phyloP scores from a whole-genome alignment of 2,888 invertebrate genomes.

The Isotomurus palustris region DNA sequence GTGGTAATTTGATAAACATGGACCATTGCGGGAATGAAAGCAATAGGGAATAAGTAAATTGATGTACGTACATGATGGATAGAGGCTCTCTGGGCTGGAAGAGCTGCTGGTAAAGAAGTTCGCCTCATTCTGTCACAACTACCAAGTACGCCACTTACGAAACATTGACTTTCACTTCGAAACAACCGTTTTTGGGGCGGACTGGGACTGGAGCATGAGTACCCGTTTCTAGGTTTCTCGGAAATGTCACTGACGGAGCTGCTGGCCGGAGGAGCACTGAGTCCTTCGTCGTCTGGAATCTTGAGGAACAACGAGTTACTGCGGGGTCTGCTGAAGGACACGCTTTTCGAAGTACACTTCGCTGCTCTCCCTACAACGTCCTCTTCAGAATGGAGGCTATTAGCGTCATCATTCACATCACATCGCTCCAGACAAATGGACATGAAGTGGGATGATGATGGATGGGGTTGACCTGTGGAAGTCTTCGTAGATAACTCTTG shows the following conservation, averaged over 20 bases:
- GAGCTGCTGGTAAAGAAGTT: constrained; percentile 45
- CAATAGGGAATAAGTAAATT: too few relatives aligned
- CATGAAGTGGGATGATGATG: too few relatives aligned
- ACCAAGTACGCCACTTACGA: constrained; percentile 24
- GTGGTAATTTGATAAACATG: too few relatives aligned
- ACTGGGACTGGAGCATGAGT: background rate
- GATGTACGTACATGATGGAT: constrained; percentile 41
- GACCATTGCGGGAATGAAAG: too few relatives aligned
- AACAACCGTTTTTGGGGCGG: constrained; percentile 21
- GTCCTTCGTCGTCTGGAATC: background rate
- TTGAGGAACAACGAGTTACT: background rate
- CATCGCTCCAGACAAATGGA: background rate
- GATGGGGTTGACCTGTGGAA: too few relatives aligned
- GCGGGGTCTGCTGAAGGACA: background rate
- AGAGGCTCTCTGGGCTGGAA: constrained; percentile 34
- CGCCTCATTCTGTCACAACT: constrained; percentile 41
- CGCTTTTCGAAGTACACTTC: background rate
- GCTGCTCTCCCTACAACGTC: background rate
- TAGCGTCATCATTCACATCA: background rate
- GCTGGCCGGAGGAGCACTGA: constrained; percentile 2
- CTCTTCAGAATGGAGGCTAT: background rate
- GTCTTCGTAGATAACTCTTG: too few relatives aligned
- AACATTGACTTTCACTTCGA: constrained; percentile 33
- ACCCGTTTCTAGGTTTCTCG: background rate
- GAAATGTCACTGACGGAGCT: constrained; percentile 9